phyloP scores from a whole-genome alignment of 2,888 invertebrate species.

The Taphrorychus bicolor region DNA sequence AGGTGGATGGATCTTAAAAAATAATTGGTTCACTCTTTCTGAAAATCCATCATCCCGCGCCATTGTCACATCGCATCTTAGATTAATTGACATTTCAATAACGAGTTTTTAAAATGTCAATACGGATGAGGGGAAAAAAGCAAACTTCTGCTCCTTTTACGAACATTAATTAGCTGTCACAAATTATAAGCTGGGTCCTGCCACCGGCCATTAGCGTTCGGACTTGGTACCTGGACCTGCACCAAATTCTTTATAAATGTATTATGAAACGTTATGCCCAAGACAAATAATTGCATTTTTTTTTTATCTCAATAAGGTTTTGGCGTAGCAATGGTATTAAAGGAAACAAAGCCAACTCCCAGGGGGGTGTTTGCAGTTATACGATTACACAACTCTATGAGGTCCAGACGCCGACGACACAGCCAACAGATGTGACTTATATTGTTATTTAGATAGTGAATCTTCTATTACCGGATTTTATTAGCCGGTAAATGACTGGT shows the following conservation, averaged over 20 bases:
- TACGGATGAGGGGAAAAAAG: constrained; percentile 48
- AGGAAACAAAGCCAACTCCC: constrained; percentile 21
- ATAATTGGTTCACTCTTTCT: constrained; percentile 42
- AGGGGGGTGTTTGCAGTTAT: constrained; percentile 33
- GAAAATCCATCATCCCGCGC: constrained; percentile 45
- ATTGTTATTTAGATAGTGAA: constrained; percentile 45
- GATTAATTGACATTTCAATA: constrained; percentile 56
- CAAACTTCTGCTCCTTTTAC: constrained; percentile 47
- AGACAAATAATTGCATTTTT: too few species aligned
- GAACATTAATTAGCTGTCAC: constrained; percentile 51
- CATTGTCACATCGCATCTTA: constrained; percentile 50
- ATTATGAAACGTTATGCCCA: too few species aligned
- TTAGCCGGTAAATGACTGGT: constrained; percentile 45
- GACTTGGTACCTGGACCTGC: background rate
- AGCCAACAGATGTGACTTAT: constrained; percentile 45
- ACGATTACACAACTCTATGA: constrained; percentile 38
- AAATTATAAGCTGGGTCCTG: constrained; percentile 37
- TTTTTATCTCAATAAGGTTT: too few species aligned
- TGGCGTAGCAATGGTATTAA: background rate
- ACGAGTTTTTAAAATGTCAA: constrained; percentile 56
- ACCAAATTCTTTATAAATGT: background rate
- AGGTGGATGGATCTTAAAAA: constrained; percentile 41
- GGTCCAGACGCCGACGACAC: constrained; percentile 33
- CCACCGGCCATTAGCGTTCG: constrained; percentile 29
- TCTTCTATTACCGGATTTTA: constrained; percentile 45